Base-by-base conservation (phyloP, 2,888 invertebrate genomes). In the Cheilosia impressa region DNA sequence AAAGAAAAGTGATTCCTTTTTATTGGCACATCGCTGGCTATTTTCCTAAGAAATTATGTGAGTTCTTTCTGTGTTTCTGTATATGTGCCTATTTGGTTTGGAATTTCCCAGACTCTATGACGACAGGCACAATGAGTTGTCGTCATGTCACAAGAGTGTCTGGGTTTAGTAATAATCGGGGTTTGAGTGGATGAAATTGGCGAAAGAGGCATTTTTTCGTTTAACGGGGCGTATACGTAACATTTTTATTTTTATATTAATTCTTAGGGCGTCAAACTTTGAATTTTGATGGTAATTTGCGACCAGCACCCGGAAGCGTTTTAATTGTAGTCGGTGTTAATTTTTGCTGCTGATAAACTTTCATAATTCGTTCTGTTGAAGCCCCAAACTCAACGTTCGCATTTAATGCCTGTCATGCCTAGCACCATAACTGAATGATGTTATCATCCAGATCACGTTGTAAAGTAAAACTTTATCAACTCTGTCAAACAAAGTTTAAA, bases 201-300 rank as follows among this genome's bases (percentile, higher is more conserved):
- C 15, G n/a, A 5, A 17, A 1, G 0, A 15, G 45, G 0, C 0
- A 4, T 5, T 6, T 45, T n/a, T n/a, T n/a, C 6, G 1, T 43
- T n/a, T 31, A 55, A 55, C 45, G 6, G 45, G 41, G 68, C 68
- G 68, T 68, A 55, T 55, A 55, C 68, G 68, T 55, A 55, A 68
- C 27, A 45, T 68, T 68, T 55, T 68, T 15, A 41, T 66, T 6
- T 41, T 52, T 27, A 22, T 22, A 13, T 13, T 22, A 43, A 57
- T 45, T 9, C 6, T 2, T 6, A 45, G 45, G 45, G n/a, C 17
- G 45, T 45, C 5, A 45, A n/a, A n/a, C 5, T 7, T 9, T 34
- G 34, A 34, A 34, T 9, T 38, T 38, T 10, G 10, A 38, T 31
- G 31, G 31, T 7, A 9, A 9, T 31, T 31, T 31, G 9, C 1